Evolutionary conservation across 2,797 vertebrate species (phyloP).

Genomic region (Sebastiscus albofasciatus): DNA sequence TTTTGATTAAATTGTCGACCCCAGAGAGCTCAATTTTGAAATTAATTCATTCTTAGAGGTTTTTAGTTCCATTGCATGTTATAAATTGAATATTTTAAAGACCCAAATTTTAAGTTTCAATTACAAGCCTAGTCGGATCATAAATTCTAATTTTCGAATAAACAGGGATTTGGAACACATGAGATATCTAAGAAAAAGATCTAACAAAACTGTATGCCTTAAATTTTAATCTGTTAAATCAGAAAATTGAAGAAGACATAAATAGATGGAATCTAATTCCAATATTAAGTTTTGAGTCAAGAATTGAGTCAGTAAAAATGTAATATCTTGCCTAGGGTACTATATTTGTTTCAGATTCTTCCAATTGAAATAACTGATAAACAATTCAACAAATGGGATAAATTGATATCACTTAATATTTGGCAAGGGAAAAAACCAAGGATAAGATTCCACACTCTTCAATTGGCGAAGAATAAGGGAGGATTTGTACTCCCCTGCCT

Average conservation of each 20-base stretch:
- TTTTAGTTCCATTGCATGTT: background rate
- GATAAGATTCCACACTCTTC: background rate
- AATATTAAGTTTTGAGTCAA: background rate
- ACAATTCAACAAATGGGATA: background rate
- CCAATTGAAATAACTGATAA: background rate
- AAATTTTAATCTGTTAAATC: background rate
- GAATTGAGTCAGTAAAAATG: background rate
- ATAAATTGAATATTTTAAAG: background rate
- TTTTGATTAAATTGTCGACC: background rate
- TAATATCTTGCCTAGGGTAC: background rate
- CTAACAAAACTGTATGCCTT: background rate
- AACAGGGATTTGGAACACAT: background rate
- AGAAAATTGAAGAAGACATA: background rate
- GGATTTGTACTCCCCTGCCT: background rate
- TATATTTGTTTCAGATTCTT: background rate
- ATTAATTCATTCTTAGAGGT: background rate
- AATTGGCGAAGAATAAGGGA: background rate
- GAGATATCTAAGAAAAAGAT: background rate
- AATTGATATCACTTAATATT: background rate
- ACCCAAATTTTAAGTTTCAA: background rate
- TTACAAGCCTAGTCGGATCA: background rate
- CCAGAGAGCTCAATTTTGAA: background rate
- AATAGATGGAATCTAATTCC: background rate
- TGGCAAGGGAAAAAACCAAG: background rate
- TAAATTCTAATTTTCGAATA: background rate